Evolutionary conservation across 2,113 vertebrate species (phyloP).

Genomic region (Ceratotherium simum): DNA sequence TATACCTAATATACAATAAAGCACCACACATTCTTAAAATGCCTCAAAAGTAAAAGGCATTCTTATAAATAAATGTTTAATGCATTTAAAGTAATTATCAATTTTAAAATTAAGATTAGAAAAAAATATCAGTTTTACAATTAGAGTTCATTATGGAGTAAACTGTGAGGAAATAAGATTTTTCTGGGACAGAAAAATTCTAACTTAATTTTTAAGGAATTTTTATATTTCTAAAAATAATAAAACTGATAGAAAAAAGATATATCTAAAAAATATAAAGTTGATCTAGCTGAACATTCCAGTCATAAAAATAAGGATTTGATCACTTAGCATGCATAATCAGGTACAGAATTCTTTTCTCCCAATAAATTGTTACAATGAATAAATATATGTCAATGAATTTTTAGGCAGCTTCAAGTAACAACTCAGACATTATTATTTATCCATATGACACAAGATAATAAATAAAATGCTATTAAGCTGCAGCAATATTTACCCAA

Average conservation of each 20-base stretch:
- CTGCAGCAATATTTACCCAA: constrained; percentile 90
- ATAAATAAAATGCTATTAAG: constrained; percentile 60
- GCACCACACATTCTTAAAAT: not conserved
- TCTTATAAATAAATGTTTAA: constrained; percentile 9
- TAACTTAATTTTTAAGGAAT: constrained; percentile 13
- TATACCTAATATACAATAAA: not conserved
- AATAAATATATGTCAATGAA: not conserved
- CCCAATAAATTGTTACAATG: constrained; percentile 8
- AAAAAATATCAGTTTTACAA: not conserved
- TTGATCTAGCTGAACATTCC: constrained; percentile 6
- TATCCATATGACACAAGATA: not conserved
- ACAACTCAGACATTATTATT: constrained; percentile 41
- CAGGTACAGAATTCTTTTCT: constrained; percentile 3
- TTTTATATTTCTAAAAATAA: constrained; percentile 27
- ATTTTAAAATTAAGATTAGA: constrained; percentile 27
- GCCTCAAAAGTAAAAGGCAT: not conserved
- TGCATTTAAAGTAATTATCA: constrained; percentile 31
- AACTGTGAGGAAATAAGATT: not conserved
- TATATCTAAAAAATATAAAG: constrained; percentile 35
- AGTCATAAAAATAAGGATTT: constrained; percentile 3
- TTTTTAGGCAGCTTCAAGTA: constrained; percentile 29
- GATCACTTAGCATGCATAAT: not conserved
- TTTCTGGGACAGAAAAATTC: not conserved
- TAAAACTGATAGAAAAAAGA: not conserved
- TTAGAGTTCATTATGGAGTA: not conserved